phyloP scores from a whole-genome alignment of 2,797 vertebrate genomes.

The Miichthys miiuy region DNA sequence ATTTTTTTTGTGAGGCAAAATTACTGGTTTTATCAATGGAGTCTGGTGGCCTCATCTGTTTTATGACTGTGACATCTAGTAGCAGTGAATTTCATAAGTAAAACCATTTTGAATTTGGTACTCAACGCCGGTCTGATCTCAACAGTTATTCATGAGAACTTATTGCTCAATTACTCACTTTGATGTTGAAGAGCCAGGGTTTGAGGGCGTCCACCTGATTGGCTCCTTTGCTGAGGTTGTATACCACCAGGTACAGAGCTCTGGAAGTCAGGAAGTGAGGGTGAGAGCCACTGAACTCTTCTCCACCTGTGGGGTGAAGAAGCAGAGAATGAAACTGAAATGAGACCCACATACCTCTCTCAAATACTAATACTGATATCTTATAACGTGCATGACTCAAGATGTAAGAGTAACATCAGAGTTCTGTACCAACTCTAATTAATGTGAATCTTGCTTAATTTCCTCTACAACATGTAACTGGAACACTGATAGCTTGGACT shows the following conservation, averaged over 20 bases:
- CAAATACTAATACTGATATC: background rate
- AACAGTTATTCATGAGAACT: background rate
- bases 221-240: constrained; percentile 93
- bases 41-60: no score
- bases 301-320: constrained; percentile 85
- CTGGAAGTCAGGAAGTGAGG: constrained; percentile 94
- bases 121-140: background rate
- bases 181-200: constrained; percentile 98
- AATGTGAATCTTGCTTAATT: background rate
- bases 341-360: background rate
- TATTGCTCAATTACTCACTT: constrained; percentile 80
- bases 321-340: background rate
- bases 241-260: constrained; percentile 95
- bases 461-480: background rate
- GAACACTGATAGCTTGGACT: background rate
- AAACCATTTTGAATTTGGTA: no score
- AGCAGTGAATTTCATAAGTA: no score
- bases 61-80: no score
- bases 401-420: background rate
- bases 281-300: constrained; percentile 92
- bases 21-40: no score
- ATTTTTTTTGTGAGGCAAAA: no score
- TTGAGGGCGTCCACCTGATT: constrained; percentile 93
- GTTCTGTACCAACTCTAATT: background rate
- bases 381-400: background rate